These are phyloP conservation scores for Hypolimnas misippus DNA, from an alignment of 2,888 invertebrate species.

Conservation along the genomic window DNA sequence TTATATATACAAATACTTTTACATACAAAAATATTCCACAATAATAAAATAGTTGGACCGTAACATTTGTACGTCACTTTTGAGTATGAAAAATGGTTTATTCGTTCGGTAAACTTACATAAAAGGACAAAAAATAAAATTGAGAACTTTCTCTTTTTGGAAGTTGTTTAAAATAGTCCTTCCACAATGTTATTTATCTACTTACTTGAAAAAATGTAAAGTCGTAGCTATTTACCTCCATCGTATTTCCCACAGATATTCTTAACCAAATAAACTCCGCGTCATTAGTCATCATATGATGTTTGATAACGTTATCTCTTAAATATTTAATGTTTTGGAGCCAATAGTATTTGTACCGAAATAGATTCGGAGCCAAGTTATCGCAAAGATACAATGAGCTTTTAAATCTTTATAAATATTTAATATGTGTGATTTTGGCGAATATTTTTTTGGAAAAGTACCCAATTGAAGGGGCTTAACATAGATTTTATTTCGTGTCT, in stretches of 20 bases:
- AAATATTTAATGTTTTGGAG: constrained; percentile 22
- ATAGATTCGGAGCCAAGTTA: constrained; percentile 7
- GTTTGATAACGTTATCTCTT: constrained; percentile 18
- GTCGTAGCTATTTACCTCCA: constrained; percentile 5
- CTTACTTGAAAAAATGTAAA: not conserved
- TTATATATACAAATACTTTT: too few species aligned
- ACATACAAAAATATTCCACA: too few species aligned
- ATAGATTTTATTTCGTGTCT: not conserved
- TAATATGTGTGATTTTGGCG: not conserved
- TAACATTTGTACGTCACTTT: too few species aligned
- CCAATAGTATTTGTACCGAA: constrained; percentile 1
- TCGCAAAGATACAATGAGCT: not conserved
- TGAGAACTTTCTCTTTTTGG: too few species aligned
- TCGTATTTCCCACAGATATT: constrained; percentile 25
- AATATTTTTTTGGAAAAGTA: not conserved
- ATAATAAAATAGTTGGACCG: too few species aligned
- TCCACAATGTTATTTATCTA: not conserved
- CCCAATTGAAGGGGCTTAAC: not conserved
- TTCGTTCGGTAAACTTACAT: too few species aligned
- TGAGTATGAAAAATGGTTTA: too few species aligned
- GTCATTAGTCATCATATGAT: constrained; percentile 17
- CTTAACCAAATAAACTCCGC: constrained; percentile 15
- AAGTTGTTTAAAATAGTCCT: too few species aligned
- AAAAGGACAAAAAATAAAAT: too few species aligned
- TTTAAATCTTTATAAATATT: not conserved